Evolutionary conservation across 2,797 vertebrate species (phyloP), one percentile per base, ranked within the genome.

Genomic region (Diceros bicornis): DNA sequence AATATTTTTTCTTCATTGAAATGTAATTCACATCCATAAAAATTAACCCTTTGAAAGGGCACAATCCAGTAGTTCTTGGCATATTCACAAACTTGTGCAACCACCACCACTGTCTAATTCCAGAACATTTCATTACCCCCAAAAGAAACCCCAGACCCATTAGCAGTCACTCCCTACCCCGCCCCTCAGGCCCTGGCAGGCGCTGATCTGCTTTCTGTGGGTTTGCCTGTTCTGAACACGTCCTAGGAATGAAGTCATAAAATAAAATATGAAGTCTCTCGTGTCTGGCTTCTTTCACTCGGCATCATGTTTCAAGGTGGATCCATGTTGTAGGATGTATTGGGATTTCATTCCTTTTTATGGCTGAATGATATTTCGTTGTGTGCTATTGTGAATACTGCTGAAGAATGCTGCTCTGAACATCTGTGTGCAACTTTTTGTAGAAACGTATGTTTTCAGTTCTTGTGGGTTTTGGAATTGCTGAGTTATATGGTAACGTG

Each of bases 281-380:
- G 84, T 11, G 82, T 21, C 50, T 21, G 66, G 52, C 17, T 14
- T 9, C 84, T 13, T 32, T 6, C 25, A 5, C 78, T 25, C 8
- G 37, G 52, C n/a, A 17, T n/a, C 1, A 7, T 14, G n/a, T 18
- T 27, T 11, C 23, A 7, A 0, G 23, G 8, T 11, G 6, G 55
- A 0, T 11, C 52, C 55, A 1, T 0, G 0, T 1, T 2, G 50
- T 13, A 8, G 34, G 17, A 3, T 8, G 34, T 20, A 17, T 4
- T 1, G 3, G 52, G 0, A 11, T 8, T 1, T 25, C 4, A 1
- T 1, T 2, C 47, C 12, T 16, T 2, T 4, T 11, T 1, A 5
- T 3, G 10, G 17, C 47, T 27, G 6, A 2, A 1, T 0, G 0
- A 1, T 4, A 1, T 6, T 6, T 12, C 72, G 1, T 14, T 2